These are phyloP conservation scores for Gambelia wislizenii DNA, from an alignment of 2,797 vertebrate species.

Conservation along the genomic window DNA sequence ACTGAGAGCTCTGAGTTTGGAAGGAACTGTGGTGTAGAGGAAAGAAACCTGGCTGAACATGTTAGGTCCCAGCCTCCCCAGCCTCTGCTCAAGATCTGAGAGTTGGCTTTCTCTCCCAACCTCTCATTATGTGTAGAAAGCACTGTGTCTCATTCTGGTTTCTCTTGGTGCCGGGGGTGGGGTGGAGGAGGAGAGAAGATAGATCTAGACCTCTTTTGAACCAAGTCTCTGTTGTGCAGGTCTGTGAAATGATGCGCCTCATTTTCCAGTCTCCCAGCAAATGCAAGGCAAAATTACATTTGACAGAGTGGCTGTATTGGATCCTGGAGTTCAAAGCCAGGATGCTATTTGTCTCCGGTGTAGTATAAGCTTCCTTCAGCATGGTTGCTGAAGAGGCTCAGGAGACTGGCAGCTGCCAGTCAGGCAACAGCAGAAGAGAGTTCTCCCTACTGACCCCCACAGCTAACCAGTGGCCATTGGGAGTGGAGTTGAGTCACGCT, in stretches of 20 bases:
- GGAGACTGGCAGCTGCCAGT: too few species aligned
- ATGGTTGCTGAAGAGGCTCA: too few species aligned
- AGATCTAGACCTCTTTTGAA: not conserved
- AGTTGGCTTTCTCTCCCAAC: fast-evolving
- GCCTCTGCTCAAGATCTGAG: not conserved
- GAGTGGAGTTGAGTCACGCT: too few species aligned
- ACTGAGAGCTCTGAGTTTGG: slow-evolving; percentile 59
- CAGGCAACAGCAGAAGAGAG: too few species aligned
- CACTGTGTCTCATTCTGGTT: not conserved
- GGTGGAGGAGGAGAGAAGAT: too few species aligned
- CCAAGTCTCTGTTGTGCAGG: not conserved
- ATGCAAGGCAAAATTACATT: not conserved
- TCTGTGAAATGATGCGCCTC: not conserved
- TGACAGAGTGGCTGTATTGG: too few species aligned
- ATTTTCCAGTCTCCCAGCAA: not conserved
- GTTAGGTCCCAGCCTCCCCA: not conserved
- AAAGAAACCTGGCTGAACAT: not conserved
- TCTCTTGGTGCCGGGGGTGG: not conserved
- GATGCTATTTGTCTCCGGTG: too few species aligned
- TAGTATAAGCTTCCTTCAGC: too few species aligned
- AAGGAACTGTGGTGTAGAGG: slow-evolving; percentile 45
- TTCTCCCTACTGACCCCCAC: too few species aligned
- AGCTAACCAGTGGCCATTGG: too few species aligned
- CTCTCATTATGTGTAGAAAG: not conserved
- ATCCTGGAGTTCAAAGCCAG: too few species aligned